Evolutionary conservation across 2,113 vertebrate species (phyloP).

Genomic region (Myotis yumanensis): DNA sequence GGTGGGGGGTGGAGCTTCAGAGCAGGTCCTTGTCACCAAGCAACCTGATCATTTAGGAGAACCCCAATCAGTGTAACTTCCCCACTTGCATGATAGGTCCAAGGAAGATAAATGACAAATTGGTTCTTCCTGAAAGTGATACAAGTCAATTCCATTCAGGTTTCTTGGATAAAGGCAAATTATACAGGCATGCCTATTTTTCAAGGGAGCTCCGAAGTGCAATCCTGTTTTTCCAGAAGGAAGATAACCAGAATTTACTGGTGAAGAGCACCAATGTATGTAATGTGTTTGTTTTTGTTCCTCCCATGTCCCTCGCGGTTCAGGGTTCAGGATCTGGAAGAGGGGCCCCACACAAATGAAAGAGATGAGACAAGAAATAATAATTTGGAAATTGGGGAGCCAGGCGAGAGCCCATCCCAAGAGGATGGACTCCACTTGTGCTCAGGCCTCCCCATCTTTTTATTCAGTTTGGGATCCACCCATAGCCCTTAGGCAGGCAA

Average conservation of each 20-base stretch:
- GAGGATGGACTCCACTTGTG: too few species aligned
- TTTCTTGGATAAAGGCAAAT: conserved; percentile 13
- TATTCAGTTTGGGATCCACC: too few species aligned
- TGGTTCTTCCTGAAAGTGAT: conserved; percentile 17
- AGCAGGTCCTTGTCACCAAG: not conserved
- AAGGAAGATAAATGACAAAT: not conserved
- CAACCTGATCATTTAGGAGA: not conserved
- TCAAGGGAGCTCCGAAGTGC: not conserved
- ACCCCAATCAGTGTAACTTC: not conserved
- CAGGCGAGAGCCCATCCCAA: too few species aligned
- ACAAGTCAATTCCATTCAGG: not conserved
- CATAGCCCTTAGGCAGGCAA: too few species aligned
- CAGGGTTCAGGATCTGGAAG: too few species aligned
- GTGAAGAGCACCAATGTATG: not conserved
- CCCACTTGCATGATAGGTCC: not conserved
- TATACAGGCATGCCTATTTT: not conserved
- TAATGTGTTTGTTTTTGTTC: too few species aligned
- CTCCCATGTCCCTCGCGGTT: too few species aligned
- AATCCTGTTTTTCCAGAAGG: not conserved
- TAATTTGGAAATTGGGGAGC: too few species aligned
- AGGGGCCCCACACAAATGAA: too few species aligned
- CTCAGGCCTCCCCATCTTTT: too few species aligned
- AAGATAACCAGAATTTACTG: not conserved
- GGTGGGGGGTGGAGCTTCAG: not conserved
- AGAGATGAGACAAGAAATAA: too few species aligned